Base-by-base conservation (phyloP, 2,888 invertebrate genomes). In the Tenthredo mesomela region DNA sequence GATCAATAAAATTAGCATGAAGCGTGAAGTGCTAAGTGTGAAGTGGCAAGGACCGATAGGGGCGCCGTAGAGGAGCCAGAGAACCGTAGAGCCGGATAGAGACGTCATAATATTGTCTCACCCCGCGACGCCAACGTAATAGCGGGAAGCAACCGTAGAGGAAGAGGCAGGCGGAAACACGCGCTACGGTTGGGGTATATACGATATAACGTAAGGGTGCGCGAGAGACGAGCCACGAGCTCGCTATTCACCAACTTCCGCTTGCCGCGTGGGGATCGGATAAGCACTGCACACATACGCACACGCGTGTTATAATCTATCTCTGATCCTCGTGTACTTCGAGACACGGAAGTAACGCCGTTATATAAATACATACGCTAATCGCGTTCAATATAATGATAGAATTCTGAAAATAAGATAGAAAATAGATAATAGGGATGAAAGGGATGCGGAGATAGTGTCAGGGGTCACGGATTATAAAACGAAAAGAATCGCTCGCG, bases 41-140 rank as follows among this genome's bases (percentile, higher is more conserved):
- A 82, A 65, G 82, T 70, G 82, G 65, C 71, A 73, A 84, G 85
- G 86, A 85, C 75, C 78, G 87, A 86, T 67, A 85, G 84, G 87
- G 84, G 84, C 85, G 87, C 84, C 84, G 82, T 84, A 85, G 82
- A 84, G 85, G 86, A 71, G 85, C 84, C 85, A 85, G 85, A 85
- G 80, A 84, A 77, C 58, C 50, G 65, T 40, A 73, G 75, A 82
- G 85, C 88, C 89, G 90, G 89, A 91, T 89, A 86, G 89, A 91
- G 90, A 90, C 90, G 91, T 92, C 91, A 91, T 91, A 92, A 92
- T 91, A 91, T 92, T 92, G 89, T 90, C 89, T 89, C 88, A 88
- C 88, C 87, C 88, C 86, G 86, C 88, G 89, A 91, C 89, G 90
- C 90, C 89, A 37, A 86, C 86, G 73, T 85, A 84, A 82, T 86